Base-by-base conservation (phyloP, 2,113 vertebrate genomes). In the Xenopus laevis region DNA sequence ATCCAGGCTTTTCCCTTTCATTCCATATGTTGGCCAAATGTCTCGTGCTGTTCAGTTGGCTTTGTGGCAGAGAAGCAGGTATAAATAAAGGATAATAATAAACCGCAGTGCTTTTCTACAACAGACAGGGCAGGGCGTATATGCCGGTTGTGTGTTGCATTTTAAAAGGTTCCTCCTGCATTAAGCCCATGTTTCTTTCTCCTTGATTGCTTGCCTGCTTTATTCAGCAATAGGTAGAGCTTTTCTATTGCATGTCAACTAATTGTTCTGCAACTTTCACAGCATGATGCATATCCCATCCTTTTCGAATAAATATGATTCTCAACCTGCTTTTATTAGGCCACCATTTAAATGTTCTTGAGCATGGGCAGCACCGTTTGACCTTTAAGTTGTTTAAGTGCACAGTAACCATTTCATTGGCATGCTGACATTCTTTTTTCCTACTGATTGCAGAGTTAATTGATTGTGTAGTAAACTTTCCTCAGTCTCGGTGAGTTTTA, bases 111-210 rank as follows among this genome's bases (percentile, higher is more conserved):
- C 64, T 74, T 63, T 23, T 65, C 64, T 50, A 60, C 60, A 21
- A 53, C 72, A 74, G 72, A 74, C 72, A 74, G 72, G 72, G 72
- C 72, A 74, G 72, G 72, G 72, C 72, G 64, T 60, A 27, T 33
- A 21, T 74, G 64, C 72, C 64, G 72, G 72, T 65, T 74, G 55
- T 45, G 13, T 44, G 20, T 33, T 72, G 27, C 71, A 44, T 52
- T 59, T 59, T 71, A 21, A 60, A 33, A 20, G 13, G 17, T 65
- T 44, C 23, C 52, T 55, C 13, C 13, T 1, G 12, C 13, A 7
- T 40, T 40, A 40, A 40, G 6, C 33, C 33, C 23, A 27, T 40
- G 33, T 40, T 40, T 40, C 3, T 7, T 40, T 5, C 33, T 40
- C 33, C 33, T 40, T 40, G 33, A 40, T 40, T 40, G 33, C 33